These are phyloP conservation scores for Empis stercorea DNA, from an alignment of 2,888 invertebrate genomes.

Conservation along the genomic window DNA sequence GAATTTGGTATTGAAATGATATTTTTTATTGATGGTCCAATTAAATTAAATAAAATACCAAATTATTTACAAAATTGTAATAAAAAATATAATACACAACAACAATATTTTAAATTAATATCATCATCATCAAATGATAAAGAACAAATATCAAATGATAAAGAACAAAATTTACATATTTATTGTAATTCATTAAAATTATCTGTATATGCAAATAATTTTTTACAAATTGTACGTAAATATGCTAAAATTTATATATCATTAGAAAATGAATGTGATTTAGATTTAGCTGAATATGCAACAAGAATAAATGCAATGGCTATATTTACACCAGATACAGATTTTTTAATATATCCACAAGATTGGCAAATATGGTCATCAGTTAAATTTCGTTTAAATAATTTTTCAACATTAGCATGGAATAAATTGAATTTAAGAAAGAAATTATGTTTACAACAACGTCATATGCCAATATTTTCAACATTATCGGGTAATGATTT, in stretches of 20 bases:
- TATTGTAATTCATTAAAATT: slow-evolving; percentile 2
- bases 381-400: slow-evolving; percentile 1
- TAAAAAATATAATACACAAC: slow-evolving; percentile 3
- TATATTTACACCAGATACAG: slow-evolving; percentile 9
- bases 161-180: neutral
- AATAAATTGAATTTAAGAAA: slow-evolving; percentile 6
- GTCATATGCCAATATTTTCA: slow-evolving; percentile 11
- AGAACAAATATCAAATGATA: no score
- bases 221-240: slow-evolving; percentile 5
- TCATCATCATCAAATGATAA: no score
- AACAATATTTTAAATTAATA: slow-evolving; percentile 4
- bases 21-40: slow-evolving; percentile 11
- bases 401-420: slow-evolving; percentile 2
- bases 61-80: slow-evolving; percentile 4
- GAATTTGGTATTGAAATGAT: slow-evolving; percentile 3
- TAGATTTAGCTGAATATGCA: slow-evolving; percentile 9
- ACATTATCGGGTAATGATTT: slow-evolving; percentile 10
- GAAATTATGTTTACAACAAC: slow-evolving; percentile 5
- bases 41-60: slow-evolving; percentile 8
- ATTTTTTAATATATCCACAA: slow-evolving; percentile 11
- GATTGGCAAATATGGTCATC: slow-evolving; percentile 9
- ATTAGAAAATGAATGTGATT: slow-evolving; percentile 9
- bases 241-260: slow-evolving; percentile 10
- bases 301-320: slow-evolving; percentile 5
- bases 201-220: slow-evolving; percentile 6